Percentiles rank a stretch among this genome's conserved stretches.
Evolutionary conservation across 2,113 vertebrate species (phyloP).

Genomic region (Vombatus ursinus): DNA sequence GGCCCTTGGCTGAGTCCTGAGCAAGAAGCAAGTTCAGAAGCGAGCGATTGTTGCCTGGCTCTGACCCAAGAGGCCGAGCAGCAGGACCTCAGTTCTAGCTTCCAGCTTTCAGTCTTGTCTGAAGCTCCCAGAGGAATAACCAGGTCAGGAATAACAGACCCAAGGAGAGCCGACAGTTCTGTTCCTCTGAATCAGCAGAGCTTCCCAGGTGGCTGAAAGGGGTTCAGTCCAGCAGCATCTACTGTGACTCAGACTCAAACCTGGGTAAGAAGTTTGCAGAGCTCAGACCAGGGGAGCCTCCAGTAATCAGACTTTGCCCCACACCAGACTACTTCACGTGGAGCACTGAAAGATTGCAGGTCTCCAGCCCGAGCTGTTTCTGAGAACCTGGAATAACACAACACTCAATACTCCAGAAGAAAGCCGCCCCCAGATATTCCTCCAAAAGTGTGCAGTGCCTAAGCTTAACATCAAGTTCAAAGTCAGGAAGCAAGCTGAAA

Average conservation of each 20-base stretch:
- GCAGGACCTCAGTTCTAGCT: neutral
- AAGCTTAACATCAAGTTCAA: too few species aligned
- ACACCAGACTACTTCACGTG: neutral
- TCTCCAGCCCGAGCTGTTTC: neutral
- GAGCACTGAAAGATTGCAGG: neutral
- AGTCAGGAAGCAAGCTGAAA: too few species aligned
- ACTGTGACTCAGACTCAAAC: neutral
- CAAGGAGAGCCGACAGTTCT: neutral
- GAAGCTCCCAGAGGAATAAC: neutral
- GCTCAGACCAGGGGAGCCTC: neutral
- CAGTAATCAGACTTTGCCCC: neutral
- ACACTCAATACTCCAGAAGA: neutral
- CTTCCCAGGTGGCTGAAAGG: neutral
- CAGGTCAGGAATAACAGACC: neutral
- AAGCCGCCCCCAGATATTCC: too few species aligned
- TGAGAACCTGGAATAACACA: neutral
- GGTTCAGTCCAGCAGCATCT: neutral
- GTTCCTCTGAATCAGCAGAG: neutral
- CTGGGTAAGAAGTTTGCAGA: neutral
- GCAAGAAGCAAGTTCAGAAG: neutral
- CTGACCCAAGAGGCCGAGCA: too few species aligned
- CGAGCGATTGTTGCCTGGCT: neutral
- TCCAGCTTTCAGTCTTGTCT: neutral
- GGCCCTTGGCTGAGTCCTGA: neutral
- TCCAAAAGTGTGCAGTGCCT: too few species aligned